Conservation (phyloP, 1,140 invertebrate genomes). For the Neoseiulus cucumeris region DNA sequence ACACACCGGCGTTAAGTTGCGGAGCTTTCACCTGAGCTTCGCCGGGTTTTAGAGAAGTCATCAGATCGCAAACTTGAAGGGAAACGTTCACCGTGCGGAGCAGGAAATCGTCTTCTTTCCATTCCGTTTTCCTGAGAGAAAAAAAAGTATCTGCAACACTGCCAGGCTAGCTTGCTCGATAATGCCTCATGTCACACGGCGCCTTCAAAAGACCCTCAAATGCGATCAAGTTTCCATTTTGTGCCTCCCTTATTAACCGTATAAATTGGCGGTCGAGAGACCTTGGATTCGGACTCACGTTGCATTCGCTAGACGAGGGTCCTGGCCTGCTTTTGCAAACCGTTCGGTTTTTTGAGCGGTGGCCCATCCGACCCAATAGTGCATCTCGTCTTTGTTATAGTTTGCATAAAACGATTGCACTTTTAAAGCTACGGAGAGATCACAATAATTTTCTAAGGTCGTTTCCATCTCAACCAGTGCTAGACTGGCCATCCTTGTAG, state of each 20-base stretch:
- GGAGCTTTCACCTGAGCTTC: background rate
- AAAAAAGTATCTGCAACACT: background rate
- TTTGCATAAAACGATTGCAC: slow-evolving; percentile 9
- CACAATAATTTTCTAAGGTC: slow-evolving; percentile 9
- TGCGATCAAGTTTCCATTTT: no score
- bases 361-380: slow-evolving; percentile 11
- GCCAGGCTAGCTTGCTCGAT: background rate
- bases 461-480: slow-evolving; percentile 14
- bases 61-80: background rate
- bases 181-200: no score
- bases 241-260: no score
- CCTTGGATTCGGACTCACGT: slow-evolving; percentile 10
- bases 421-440: slow-evolving; percentile 14
- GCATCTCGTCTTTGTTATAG: slow-evolving; percentile 14
- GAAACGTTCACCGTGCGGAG: slow-evolving; percentile 1
- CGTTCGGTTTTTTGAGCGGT: background rate
- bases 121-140: background rate
- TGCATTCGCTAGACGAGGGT: slow-evolving; percentile 5
- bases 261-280: no score
- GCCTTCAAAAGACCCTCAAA: no score
- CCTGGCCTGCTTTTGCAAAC: background rate
- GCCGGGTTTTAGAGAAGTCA: background rate
- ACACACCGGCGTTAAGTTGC: background rate
- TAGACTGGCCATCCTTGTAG: background rate
- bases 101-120: background rate